Evolutionary conservation across 2,113 vertebrate genomes (phyloP).

Genomic region (Sorex araneus): DNA sequence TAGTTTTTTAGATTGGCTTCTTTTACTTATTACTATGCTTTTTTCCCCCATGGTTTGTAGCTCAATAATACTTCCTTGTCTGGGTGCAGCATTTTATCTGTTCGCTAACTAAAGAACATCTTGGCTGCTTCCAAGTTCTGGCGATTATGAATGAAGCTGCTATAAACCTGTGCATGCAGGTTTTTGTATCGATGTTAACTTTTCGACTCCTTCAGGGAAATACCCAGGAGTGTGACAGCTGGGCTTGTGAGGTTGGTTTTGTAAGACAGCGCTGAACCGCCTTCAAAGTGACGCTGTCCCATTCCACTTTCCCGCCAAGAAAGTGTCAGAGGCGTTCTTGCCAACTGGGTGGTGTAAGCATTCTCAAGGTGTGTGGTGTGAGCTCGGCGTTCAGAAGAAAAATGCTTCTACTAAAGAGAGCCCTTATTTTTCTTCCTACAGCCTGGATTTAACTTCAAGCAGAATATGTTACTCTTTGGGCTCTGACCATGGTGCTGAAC

Average conservation of each 20-base stretch:
- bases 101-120: neutral
- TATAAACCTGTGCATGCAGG: neutral
- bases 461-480: neutral
- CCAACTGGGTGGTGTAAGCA: too few species aligned
- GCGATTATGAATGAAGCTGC: neutral
- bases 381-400: neutral
- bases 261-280: neutral
- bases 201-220: neutral
- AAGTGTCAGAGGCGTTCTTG: too few species aligned
- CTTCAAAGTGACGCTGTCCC: neutral
- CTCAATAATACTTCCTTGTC: neutral
- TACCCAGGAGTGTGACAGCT: neutral
- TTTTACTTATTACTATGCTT: neutral
- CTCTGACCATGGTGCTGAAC: conserved; percentile 86
- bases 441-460: neutral
- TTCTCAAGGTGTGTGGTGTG: neutral
- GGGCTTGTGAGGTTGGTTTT: neutral
- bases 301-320: too few species aligned
- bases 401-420: neutral
- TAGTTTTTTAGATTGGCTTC: neutral
- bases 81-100: neutral
- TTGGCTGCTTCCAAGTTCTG: neutral
- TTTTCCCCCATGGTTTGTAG: neutral
- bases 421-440: neutral
- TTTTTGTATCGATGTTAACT: neutral